Percentiles rank a stretch among this genome's conserved stretches.
phyloP scores from a whole-genome alignment of 2,888 invertebrate species.

The Eristalis pertinax region DNA sequence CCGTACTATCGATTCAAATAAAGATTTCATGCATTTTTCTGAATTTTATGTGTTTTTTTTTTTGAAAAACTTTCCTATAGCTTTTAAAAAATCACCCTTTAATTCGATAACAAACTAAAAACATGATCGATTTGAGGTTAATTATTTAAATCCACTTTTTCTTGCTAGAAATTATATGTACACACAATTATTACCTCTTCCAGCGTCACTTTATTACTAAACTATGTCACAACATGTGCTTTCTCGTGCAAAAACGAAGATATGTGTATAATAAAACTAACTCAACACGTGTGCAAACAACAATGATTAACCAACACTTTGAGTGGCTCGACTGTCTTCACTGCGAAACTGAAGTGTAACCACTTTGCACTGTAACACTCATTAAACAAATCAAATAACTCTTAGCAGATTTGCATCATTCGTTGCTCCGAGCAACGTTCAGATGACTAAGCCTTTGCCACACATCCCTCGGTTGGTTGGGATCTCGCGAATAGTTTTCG shows the following conservation, averaged over 20 bases:
- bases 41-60: too few relatives aligned
- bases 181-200: too few relatives aligned
- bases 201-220: too few relatives aligned
- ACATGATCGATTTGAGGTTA: too few relatives aligned
- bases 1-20: too few relatives aligned
- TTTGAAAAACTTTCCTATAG: too few relatives aligned
- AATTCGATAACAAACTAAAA: too few relatives aligned
- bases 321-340: not conserved
- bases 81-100: too few relatives aligned
- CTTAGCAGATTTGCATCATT: not conserved
- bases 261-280: not conserved
- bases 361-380: not conserved
- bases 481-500: not conserved
- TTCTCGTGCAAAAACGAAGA: not conserved
- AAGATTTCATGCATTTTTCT: too few relatives aligned
- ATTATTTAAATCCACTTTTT: too few relatives aligned
- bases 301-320: not conserved
- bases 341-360: not conserved
- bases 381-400: not conserved
- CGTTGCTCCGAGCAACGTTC: not conserved
- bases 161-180: too few relatives aligned
- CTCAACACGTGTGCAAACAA: not conserved
- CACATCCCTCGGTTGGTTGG: not conserved
- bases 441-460: not conserved
- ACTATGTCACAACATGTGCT: not conserved